Conservation (phyloP, 2,113 vertebrate species). For the Tapirus terrestris region DNA sequence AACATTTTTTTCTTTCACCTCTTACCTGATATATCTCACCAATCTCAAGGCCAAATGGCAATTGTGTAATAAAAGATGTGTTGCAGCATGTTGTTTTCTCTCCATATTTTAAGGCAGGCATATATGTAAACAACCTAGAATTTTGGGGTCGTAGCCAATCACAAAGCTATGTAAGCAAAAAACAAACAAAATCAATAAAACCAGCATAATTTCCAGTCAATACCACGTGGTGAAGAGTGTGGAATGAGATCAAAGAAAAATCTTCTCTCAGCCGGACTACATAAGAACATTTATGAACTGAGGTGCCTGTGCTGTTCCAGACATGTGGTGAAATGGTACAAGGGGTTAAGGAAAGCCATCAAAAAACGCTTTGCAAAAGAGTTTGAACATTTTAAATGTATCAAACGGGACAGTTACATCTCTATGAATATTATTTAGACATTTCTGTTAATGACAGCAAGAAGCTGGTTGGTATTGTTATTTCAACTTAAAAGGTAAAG, state of each 20-base stretch:
- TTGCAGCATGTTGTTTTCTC: neutral
- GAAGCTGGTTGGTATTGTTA: neutral
- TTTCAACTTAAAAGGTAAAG: conserved; percentile 1
- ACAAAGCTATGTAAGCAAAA: neutral
- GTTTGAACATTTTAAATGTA: neutral
- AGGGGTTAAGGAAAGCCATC: neutral
- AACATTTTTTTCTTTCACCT: neutral
- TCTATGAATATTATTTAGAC: neutral
- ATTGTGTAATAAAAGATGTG: neutral
- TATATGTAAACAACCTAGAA: neutral
- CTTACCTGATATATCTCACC: neutral
- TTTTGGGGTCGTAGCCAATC: too few species aligned
- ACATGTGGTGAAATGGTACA: neutral
- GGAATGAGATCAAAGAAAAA: neutral
- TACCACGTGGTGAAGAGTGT: neutral
- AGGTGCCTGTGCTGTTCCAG: neutral
- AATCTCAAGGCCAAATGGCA: neutral
- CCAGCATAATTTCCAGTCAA: neutral
- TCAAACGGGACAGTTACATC: neutral
- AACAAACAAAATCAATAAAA: neutral
- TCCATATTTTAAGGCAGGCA: neutral
- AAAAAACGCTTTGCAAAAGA: neutral
- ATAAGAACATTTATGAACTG: neutral
- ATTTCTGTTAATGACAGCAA: neutral
- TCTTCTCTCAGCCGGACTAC: neutral